Evolutionary conservation across 2,113 vertebrate species (phyloP).

Genomic region (Pseudorhombus dupliciocellatus): DNA sequence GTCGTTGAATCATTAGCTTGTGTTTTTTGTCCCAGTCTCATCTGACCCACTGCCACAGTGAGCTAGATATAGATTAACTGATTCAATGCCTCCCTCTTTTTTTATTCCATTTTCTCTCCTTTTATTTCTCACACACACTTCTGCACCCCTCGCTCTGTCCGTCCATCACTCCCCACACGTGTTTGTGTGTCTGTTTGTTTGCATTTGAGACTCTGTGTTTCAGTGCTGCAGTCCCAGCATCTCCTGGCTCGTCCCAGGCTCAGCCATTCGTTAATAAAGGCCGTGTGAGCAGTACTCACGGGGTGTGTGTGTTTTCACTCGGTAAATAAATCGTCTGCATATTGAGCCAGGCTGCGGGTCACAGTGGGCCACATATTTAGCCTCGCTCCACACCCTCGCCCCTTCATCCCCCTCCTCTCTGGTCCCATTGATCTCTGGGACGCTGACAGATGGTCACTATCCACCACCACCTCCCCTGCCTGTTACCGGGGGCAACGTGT

Average conservation of each 20-base stretch:
- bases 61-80: constrained; percentile 44
- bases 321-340: constrained; percentile 72
- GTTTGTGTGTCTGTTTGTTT: neutral
- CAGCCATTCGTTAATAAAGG: constrained; percentile 65
- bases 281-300: constrained; percentile 55
- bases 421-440: constrained; percentile 75
- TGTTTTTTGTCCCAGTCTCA: constrained; percentile 37
- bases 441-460: constrained; percentile 80
- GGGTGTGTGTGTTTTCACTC: constrained; percentile 60
- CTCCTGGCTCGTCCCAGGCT: constrained; percentile 29
- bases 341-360: constrained; percentile 67
- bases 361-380: constrained; percentile 74
- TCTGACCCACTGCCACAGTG: constrained; percentile 74
- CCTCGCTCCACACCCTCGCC: constrained; percentile 51
- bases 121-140: neutral
- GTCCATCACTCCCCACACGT: neutral
- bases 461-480: constrained; percentile 16
- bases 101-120: neutral
- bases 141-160: neutral
- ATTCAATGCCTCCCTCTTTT: neutral
- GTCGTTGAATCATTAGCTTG: constrained; percentile 56
- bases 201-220: neutral
- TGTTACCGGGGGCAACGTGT: constrained; percentile 71
- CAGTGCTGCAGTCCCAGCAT: constrained; percentile 16
- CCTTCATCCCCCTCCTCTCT: constrained; percentile 16